Conservation (phyloP, 1,140 invertebrate species). For the Prorops nasuta region DNA sequence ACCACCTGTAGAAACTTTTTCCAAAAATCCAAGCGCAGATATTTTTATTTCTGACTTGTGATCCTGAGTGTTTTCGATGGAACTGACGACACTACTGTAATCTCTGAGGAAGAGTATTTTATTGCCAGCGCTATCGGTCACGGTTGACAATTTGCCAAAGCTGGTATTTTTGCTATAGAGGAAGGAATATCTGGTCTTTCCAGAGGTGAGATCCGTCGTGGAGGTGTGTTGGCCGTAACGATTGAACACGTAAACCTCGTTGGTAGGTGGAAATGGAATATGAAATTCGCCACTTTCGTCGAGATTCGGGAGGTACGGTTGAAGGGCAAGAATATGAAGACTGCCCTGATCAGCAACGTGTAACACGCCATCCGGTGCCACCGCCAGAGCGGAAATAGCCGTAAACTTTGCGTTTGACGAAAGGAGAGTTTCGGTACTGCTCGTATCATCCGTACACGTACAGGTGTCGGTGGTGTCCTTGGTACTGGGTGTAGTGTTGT, state of each 20-base stretch:
- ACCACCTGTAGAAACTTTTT: slow-evolving; percentile 78
- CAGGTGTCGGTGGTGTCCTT: slow-evolving; percentile 60
- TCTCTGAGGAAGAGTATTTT: slow-evolving; percentile 90
- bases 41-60: slow-evolving; percentile 88
- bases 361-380: slow-evolving; percentile 89
- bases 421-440: slow-evolving; percentile 78
- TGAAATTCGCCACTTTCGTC: slow-evolving; percentile 90
- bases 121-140: slow-evolving; percentile 90
- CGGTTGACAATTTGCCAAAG: slow-evolving; percentile 89
- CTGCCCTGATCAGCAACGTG: slow-evolving; percentile 93
- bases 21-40: slow-evolving; percentile 81
- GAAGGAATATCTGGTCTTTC: slow-evolving; percentile 90
- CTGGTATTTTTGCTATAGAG: slow-evolving; percentile 95
- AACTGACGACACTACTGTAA: slow-evolving; percentile 85
- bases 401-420: slow-evolving; percentile 89
- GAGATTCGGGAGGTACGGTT: slow-evolving; percentile 85
- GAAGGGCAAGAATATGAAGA: slow-evolving; percentile 83
- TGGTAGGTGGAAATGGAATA: slow-evolving; percentile 85
- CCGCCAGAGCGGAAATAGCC: slow-evolving; percentile 87
- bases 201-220: slow-evolving; percentile 89
- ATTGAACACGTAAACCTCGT: slow-evolving; percentile 93
- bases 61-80: slow-evolving; percentile 91
- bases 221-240: slow-evolving; percentile 92
- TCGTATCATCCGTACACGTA: slow-evolving; percentile 64
- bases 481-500: slow-evolving; percentile 41